Evolutionary conservation across 2,797 vertebrate genomes (phyloP).

Genomic region (Hapalemur alaotrensis): DNA sequence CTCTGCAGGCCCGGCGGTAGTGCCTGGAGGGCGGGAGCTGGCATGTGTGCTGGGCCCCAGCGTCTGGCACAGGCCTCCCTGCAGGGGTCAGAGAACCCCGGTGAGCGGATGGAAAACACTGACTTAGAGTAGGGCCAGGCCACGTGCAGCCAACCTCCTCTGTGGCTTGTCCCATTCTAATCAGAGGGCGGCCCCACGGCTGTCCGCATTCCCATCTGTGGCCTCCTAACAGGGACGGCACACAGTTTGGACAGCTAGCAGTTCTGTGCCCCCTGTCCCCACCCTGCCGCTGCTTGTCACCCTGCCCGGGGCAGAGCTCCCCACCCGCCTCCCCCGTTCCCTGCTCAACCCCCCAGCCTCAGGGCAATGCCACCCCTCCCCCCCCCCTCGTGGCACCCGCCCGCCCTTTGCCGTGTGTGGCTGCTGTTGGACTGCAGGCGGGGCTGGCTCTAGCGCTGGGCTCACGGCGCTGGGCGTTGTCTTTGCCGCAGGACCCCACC

Average conservation of each 20-base stretch:
- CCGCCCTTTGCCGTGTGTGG: rapidly evolving
- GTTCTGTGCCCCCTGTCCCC: not conserved
- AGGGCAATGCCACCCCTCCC: not conserved
- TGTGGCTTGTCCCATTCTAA: not conserved
- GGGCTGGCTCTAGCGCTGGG: not conserved
- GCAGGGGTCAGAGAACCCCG: not conserved
- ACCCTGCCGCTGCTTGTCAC: not conserved
- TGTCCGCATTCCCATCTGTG: rapidly evolving
- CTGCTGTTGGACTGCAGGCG: rapidly evolving
- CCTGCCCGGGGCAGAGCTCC: not conserved
- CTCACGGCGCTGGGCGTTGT: not conserved
- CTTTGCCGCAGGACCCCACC: conserved; percentile 91
- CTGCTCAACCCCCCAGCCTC: not conserved
- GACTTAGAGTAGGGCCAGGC: not conserved
- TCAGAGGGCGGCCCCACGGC: not conserved
- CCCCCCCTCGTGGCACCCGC: not conserved
- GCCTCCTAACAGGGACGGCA: not conserved
- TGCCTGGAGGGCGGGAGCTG: not conserved
- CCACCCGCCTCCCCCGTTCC: too few species aligned
- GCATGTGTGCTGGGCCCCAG: too few species aligned
- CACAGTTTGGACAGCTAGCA: not conserved
- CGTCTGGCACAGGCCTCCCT: rapidly evolving
- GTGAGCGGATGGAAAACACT: not conserved
- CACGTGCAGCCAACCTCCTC: not conserved
- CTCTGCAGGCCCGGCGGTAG: not conserved